Base-by-base conservation (phyloP, 2,888 invertebrate species). In the Poecilobothrus nobilitatus region DNA sequence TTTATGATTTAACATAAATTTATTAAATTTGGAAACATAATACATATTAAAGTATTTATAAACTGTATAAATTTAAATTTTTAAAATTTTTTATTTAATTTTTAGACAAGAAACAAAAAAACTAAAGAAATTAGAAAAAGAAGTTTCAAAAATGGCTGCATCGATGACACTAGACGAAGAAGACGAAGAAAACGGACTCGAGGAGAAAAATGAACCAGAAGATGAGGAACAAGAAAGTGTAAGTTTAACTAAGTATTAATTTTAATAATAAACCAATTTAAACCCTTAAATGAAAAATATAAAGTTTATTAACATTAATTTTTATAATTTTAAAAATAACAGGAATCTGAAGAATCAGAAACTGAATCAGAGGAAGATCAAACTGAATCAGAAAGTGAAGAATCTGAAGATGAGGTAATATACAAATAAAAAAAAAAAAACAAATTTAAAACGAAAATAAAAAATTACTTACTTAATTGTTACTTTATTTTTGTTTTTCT, bases 111-210 rank as follows among this genome's bases (percentile, higher is more conserved):
- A 92, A 75, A 91, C 91, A 77, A 89, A 89, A 76, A 92, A 91
- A 81, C 92, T 89, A 81, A 92, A 90, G 77, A 87, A 88, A 74
- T 81, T 94, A 63, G 92, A 94, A 79, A 92, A 92, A 73, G 94
- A 94, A 83, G 93, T 93, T 12, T 92, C 93, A 77, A 94, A 94
- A 82, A 94, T 94, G 93, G 93, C 93, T 0, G 89, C 90, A 20
- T 85, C 93, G 76, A 90, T 94, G 90, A 92, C 33, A 4, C 88
- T 87, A 2, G 90, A 89, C 1, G 89, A 89, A 8, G 90, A 90
- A 2, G 88, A 88, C 0, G 88, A 88, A 6, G 88, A 87, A 5
- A 88, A 89, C 44, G 87, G 88, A n/a, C 87, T 88, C 66, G 87
- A 84, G 3, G 87, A 84, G 5, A 84, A 84, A 22, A 84, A 84